Conservation (phyloP, 1,140 invertebrate genomes). For the Drosophila carrolli region DNA sequence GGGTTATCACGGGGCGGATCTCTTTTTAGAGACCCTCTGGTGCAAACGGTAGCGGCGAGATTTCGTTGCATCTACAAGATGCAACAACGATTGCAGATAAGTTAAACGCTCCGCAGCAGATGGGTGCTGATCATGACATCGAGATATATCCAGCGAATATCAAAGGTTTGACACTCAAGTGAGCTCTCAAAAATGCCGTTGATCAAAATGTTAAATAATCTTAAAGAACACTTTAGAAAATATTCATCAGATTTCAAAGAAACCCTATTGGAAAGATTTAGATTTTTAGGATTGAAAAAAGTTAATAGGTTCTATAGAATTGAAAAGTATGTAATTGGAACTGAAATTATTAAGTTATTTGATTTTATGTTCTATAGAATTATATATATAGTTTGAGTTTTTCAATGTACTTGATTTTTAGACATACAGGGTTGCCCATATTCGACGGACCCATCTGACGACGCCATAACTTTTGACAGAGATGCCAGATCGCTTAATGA, state of each 20-base stretch:
- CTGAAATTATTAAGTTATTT: too few relatives aligned
- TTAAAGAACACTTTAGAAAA: not conserved
- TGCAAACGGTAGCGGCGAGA: conserved; percentile 48
- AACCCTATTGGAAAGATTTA: not conserved
- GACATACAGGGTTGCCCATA: too few relatives aligned
- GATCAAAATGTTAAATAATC: conserved; percentile 10
- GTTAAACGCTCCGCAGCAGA: conserved; percentile 47
- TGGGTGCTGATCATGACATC: conserved; percentile 29
- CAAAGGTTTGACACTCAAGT: conserved; percentile 31
- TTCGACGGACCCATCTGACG: too few relatives aligned
- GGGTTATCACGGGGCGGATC: conserved; percentile 68
- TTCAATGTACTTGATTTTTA: too few relatives aligned
- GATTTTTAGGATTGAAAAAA: not conserved
- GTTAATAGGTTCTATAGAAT: not conserved
- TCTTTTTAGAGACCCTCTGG: conserved; percentile 29
- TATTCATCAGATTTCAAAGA: not conserved
- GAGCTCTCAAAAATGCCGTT: conserved; percentile 7
- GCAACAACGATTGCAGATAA: conserved; percentile 58
- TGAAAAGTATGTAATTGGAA: not conserved
- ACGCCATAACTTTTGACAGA: too few relatives aligned
- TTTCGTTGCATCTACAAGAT: conserved; percentile 34
- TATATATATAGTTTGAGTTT: too few relatives aligned
- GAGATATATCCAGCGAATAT: conserved; percentile 27
- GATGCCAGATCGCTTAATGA: too few relatives aligned
- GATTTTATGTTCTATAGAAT: too few relatives aligned